Evolutionary conservation across 2,888 invertebrate genomes (phyloP).

Genomic region (Zhuqinia jingwanae): DNA sequence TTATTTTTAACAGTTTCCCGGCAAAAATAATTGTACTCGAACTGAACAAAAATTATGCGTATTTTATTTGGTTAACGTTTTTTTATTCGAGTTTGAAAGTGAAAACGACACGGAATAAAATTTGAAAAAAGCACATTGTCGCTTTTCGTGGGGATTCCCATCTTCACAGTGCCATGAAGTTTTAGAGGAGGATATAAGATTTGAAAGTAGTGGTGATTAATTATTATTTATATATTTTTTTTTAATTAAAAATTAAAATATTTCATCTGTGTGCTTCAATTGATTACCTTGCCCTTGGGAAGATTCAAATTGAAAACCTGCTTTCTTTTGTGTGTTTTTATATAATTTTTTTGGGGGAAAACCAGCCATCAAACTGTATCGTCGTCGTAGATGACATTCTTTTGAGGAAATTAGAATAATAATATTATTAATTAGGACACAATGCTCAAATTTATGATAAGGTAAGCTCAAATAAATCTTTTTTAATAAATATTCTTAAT

Average conservation of each 20-base stretch:
- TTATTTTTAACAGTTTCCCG: neutral
- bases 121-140: constrained; percentile 47
- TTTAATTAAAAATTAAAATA: neutral
- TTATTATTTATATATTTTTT: neutral
- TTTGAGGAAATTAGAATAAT: constrained; percentile 69
- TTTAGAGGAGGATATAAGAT: constrained; percentile 6
- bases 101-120: constrained; percentile 29
- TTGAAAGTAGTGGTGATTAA: no score
- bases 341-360: constrained; percentile 12
- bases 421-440: constrained; percentile 71
- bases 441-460: constrained; percentile 78
- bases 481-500: neutral
- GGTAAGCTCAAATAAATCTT: constrained; percentile 64
- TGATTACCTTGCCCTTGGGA: neutral
- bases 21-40: neutral
- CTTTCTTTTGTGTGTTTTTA: neutral
- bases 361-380: constrained; percentile 3
- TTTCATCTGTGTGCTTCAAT: constrained; percentile 6
- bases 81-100: constrained; percentile 11
- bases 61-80: neutral
- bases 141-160: constrained; percentile 62
- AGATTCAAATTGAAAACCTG: neutral
- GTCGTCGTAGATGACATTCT: constrained; percentile 74
- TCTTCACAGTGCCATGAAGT: constrained; percentile 66
- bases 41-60: no score